These are phyloP conservation scores for Mimachlamys varia DNA, from an alignment of 2,888 invertebrate genomes.

Conservation along the genomic window DNA sequence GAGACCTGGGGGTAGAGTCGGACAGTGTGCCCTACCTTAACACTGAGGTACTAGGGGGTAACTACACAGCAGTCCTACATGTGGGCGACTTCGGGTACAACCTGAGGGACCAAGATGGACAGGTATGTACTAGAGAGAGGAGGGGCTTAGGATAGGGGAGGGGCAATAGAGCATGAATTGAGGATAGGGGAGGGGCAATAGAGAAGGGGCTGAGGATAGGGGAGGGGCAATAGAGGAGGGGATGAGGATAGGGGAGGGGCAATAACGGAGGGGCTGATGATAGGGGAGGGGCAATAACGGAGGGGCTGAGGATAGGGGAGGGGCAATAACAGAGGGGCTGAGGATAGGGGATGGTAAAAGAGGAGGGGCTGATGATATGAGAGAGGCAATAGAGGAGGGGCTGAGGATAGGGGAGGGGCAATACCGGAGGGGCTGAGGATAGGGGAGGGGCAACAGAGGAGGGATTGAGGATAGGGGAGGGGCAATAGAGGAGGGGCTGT, in stretches of 20 bases:
- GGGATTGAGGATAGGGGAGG: not conserved
- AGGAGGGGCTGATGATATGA: no score
- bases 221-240: no score
- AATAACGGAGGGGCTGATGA: no score
- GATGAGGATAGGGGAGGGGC: no score
- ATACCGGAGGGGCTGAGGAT: no score
- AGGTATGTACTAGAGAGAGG: conserved; percentile 45
- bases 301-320: not conserved
- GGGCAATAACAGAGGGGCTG: no score
- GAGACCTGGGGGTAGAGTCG: conserved; percentile 67
- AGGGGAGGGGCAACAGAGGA: no score
- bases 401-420: not conserved
- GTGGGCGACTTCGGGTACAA: conserved; percentile 73
- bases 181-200: not conserved
- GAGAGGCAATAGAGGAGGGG: no score
- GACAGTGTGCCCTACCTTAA: conserved; percentile 61
- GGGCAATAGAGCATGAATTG: not conserved
- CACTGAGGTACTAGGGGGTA: conserved; percentile 57
- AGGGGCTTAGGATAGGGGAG: not conserved
- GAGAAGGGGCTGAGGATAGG: no score
- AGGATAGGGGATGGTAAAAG: no score
- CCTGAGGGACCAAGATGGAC: conserved; percentile 58
- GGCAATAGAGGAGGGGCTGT: no score
- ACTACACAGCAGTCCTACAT: conserved; percentile 68
- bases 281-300: not conserved